These are phyloP conservation scores for Eilema caniola DNA, from an alignment of 2,888 invertebrate genomes.

Conservation along the genomic window DNA sequence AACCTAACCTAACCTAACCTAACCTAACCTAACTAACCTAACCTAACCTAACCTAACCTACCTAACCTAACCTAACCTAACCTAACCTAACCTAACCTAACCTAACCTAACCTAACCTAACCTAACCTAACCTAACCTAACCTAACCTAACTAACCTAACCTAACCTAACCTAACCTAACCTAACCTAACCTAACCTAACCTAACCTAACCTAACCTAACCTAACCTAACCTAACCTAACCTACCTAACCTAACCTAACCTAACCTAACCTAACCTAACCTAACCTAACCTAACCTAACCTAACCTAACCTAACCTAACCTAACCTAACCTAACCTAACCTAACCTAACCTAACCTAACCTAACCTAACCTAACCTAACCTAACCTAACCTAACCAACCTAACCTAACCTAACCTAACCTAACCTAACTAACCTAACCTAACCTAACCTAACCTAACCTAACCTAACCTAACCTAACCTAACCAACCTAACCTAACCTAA, in stretches of 20 bases:
- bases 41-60: not conserved
- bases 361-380: conserved; percentile 21
- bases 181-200: conserved; percentile 3
- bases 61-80: no score
- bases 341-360: conserved; percentile 21
- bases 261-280: conserved; percentile 20
- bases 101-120: conserved; percentile 26
- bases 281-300: conserved; percentile 28
- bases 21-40: not conserved
- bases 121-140: conserved; percentile 25
- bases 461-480: conserved; percentile 21
- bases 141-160: conserved; percentile 15
- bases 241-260: no score
- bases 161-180: conserved; percentile 7
- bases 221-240: no score
- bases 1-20: not conserved
- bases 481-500: conserved; percentile 29
- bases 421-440: conserved; percentile 15
- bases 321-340: conserved; percentile 22
- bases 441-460: conserved; percentile 13
- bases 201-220: conserved; percentile 11
- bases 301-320: conserved; percentile 26
- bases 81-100: conserved; percentile 28
- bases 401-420: conserved; percentile 18
- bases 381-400: conserved; percentile 11